A percentile compares a stretch with the other conserved stretches of the same genome.
These are phyloP conservation scores for Orientallactaga bullata DNA, from an alignment of 2,113 vertebrate genomes.

Conservation along the genomic window DNA sequence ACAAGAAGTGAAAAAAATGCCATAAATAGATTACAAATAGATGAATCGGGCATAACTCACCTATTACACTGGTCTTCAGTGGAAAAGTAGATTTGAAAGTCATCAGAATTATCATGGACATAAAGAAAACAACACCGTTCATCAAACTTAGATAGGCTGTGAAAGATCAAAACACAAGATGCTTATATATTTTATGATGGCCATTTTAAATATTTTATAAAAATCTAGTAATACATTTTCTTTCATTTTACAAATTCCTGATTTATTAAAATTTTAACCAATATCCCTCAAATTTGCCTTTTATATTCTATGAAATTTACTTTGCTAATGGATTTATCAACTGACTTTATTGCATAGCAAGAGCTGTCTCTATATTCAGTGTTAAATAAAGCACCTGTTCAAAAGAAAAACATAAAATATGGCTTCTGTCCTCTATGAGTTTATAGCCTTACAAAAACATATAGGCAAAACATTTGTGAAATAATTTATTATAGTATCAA, in stretches of 20 bases:
- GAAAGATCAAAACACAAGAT: conserved; percentile 75
- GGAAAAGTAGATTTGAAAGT: conserved; percentile 99
- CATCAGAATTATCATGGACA: conserved; percentile 95
- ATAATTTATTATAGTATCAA: conserved; percentile 38
- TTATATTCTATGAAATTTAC: conserved; percentile 59
- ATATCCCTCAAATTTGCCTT: not conserved
- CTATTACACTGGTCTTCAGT: conserved; percentile 94
- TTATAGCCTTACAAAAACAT: conserved; percentile 44
- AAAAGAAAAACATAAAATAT: conserved; percentile 36
- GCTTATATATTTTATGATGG: not conserved
- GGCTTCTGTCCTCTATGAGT: conserved; percentile 21
- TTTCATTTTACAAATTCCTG: conserved; percentile 43
- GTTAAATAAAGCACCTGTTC: not conserved
- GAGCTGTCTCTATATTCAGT: conserved; percentile 29
- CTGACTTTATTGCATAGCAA: conserved; percentile 47
- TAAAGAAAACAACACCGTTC: conserved; percentile 98
- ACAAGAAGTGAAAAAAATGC: conserved; percentile 78
- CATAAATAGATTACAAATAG: conserved; percentile 7
- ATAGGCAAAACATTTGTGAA: conserved; percentile 39
- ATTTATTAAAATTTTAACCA: conserved; percentile 40
- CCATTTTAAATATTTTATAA: conserved; percentile 40
- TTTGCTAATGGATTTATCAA: conserved; percentile 40
- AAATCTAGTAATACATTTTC: conserved; percentile 39
- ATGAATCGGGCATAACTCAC: conserved; percentile 86
- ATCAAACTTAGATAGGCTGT: conserved; percentile 96